Percentiles rank a stretch among this genome's conserved stretches.
phyloP scores from a whole-genome alignment of 2,113 vertebrate species.

The Silurus asotus region DNA sequence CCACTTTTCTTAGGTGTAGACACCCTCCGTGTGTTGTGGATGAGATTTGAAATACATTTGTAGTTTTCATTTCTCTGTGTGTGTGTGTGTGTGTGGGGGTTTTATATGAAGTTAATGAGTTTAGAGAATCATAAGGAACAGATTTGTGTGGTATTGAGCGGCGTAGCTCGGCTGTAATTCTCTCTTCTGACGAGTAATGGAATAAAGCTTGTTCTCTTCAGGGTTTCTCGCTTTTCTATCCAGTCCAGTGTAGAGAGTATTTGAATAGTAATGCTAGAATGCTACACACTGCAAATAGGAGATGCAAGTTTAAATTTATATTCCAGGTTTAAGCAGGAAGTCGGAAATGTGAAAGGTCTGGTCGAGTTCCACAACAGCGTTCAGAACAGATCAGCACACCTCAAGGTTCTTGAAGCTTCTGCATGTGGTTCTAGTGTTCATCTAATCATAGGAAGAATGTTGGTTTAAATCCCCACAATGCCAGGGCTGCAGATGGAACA shows the following conservation, averaged over 20 bases:
- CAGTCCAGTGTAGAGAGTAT: not conserved
- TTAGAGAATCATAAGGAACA: not conserved
- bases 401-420: not conserved
- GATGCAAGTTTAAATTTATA: not conserved
- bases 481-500: not conserved
- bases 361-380: not conserved
- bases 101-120: not conserved
- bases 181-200: not conserved
- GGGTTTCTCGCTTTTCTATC: not conserved
- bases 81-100: not conserved
- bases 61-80: not conserved
- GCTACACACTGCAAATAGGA: not conserved
- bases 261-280: not conserved
- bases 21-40: not conserved
- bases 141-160: not conserved
- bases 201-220: not conserved
- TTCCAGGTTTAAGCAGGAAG: not conserved
- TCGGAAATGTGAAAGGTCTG: not conserved
- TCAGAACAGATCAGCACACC: not conserved
- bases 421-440: not conserved
- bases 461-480: not conserved
- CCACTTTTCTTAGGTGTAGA: slow-evolving; percentile 37
- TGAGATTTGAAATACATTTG: not conserved
- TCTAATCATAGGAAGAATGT: not conserved
- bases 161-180: not conserved